Percentiles rank a stretch among this genome's conserved stretches.
Conservation (phyloP, 2,797 vertebrate genomes). For the Pipistrellus kuhlii region DNA sequence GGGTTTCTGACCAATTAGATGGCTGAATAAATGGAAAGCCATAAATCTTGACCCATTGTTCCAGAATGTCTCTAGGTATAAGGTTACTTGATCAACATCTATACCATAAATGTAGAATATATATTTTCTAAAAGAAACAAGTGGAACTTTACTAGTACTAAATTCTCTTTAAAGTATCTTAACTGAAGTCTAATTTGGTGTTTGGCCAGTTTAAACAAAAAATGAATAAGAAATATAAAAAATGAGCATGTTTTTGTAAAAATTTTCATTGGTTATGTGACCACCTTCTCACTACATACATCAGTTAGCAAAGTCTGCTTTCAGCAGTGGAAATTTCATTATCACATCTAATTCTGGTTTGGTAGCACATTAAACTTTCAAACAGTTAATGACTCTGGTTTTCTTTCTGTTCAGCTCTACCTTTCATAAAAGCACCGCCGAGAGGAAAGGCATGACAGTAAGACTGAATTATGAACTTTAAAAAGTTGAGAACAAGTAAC, state of each 20-base stretch:
- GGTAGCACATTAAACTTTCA: slow-evolving; percentile 88
- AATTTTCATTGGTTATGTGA: slow-evolving; percentile 83
- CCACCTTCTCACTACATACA: slow-evolving; percentile 87
- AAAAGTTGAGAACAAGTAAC: slow-evolving; percentile 83
- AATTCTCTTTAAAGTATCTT: slow-evolving; percentile 72
- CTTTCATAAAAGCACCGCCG: slow-evolving; percentile 82
- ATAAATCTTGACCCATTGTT: not conserved
- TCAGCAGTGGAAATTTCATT: slow-evolving; percentile 89
- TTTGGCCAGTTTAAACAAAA: slow-evolving; percentile 81
- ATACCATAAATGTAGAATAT: not conserved
- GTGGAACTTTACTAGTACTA: slow-evolving; percentile 80
- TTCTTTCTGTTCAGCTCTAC: slow-evolving; percentile 83
- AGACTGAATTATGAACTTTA: slow-evolving; percentile 85
- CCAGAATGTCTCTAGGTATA: not conserved
- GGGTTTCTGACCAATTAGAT: not conserved
- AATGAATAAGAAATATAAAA: slow-evolving; percentile 80
- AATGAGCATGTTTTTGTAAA: slow-evolving; percentile 21
- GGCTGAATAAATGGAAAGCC: not conserved
- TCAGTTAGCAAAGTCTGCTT: slow-evolving; percentile 85
- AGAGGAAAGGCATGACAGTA: slow-evolving; percentile 84
- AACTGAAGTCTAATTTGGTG: slow-evolving; percentile 79
- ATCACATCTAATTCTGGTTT: slow-evolving; percentile 90
- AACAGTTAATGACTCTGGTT: slow-evolving; percentile 90
- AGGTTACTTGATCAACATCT: slow-evolving; percentile 34
- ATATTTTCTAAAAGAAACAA: slow-evolving; percentile 66